phyloP scores from a whole-genome alignment of 2,113 vertebrate species.

The Apeltes quadracus region DNA sequence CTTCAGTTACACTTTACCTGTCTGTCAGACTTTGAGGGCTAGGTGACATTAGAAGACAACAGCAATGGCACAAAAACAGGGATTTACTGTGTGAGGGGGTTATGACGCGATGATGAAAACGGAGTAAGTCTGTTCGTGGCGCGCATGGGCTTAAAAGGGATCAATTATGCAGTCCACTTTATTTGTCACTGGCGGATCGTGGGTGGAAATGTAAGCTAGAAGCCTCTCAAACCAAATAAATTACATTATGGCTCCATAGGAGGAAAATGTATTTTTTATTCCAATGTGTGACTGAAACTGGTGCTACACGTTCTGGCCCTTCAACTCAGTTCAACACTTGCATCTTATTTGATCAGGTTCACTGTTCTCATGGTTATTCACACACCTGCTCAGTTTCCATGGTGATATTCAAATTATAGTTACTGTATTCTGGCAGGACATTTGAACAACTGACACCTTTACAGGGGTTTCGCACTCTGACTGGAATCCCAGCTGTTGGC shows the following conservation, averaged over 20 bases:
- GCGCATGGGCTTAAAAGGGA: background rate
- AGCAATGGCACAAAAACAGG: background rate
- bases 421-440: background rate
- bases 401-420: background rate
- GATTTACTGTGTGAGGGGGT: too few species aligned
- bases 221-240: background rate
- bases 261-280: background rate
- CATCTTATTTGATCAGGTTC: background rate
- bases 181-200: background rate
- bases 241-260: background rate
- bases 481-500: background rate
- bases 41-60: background rate
- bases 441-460: background rate
- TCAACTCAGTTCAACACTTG: background rate
- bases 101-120: background rate
- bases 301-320: background rate
- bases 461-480: background rate
- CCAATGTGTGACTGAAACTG: background rate
- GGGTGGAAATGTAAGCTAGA: background rate
- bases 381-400: conserved; percentile 7
- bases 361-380: background rate
- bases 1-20: background rate
- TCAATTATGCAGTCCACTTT: background rate
- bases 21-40: background rate
- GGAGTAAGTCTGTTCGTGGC: background rate